Evolutionary conservation across 2,797 vertebrate genomes (phyloP), one percentile per base, ranked within the genome.

Genomic region (Sebastiscus albofasciatus): DNA sequence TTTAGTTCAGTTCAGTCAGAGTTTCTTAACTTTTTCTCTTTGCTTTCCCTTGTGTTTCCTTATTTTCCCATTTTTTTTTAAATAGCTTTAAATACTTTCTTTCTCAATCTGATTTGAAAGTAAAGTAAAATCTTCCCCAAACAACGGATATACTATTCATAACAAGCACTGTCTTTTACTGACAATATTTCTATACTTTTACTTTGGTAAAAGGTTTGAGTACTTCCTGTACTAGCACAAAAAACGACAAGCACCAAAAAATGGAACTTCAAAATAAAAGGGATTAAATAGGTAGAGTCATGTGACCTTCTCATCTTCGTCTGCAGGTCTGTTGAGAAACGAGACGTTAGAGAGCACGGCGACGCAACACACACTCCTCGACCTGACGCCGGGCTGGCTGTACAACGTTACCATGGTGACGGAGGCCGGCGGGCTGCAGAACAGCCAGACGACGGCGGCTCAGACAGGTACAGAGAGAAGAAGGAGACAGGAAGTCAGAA

Each of bases 331-430:
- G 33, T 73, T 96, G 83, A 90, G 71, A 58, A 94, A 97, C 34
- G 69, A 79, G 72, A 92, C 82, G 0, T 71, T 96, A 52, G 94
- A 95, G 83, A 96, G 90, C 83, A 91, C 87, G 9, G 64, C 90
- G 4, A 96, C 94, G 5, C 93, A 93, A 2, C 94, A 92, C 81
- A 90, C 85, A 3, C 94, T 98, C 56, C 62, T 62, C 1, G 84
- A 90, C 67, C 95, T 99, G 81, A 74, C 52, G 4, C 94, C 96
- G 0, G 98, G 98, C 26, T 95, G 93, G 9, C 60, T 93, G 2
- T 99, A 98, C 92, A 97, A 97, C 55, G 80, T 99, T 31, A 97
- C 96, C 70, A 55, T 99, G 85, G 88, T 96, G 67, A 96, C 96
- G 0, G 95, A 97, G 89, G 95, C 97, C 1, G 93, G 93, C 5